These are phyloP conservation scores for Dolichoris vasculosae DNA, from an alignment of 1,140 invertebrate species.

Conservation along the genomic window DNA sequence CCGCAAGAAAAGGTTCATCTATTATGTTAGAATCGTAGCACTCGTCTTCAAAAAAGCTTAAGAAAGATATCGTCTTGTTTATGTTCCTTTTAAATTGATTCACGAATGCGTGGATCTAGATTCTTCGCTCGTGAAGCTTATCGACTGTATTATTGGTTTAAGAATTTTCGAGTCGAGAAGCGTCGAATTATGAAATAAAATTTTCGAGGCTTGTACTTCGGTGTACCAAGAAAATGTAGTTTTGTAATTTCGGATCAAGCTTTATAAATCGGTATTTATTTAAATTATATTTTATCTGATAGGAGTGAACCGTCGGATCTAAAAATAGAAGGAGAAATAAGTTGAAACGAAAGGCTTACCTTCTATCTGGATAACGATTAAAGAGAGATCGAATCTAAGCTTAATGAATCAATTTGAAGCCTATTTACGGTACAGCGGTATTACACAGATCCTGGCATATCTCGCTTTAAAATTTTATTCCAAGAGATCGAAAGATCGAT, in stretches of 20 bases:
- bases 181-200: constrained; percentile 1
- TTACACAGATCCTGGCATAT: background rate
- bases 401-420: background rate
- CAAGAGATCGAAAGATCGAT: background rate
- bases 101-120: background rate
- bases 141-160: background rate
- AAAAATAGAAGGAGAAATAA: background rate
- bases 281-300: background rate
- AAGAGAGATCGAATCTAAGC: background rate
- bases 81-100: background rate
- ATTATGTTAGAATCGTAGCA: background rate
- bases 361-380: background rate
- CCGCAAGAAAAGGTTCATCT: background rate
- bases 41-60: background rate
- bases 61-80: background rate
- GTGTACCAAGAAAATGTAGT: background rate
- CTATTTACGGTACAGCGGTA: background rate
- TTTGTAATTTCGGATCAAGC: background rate
- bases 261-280: background rate
- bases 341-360: background rate
- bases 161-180: background rate
- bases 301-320: background rate
- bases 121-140: background rate
- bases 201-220: background rate
- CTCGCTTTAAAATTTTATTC: background rate